Conservation (phyloP, 2,113 vertebrate species). For the Glaucidium brasilianum region DNA sequence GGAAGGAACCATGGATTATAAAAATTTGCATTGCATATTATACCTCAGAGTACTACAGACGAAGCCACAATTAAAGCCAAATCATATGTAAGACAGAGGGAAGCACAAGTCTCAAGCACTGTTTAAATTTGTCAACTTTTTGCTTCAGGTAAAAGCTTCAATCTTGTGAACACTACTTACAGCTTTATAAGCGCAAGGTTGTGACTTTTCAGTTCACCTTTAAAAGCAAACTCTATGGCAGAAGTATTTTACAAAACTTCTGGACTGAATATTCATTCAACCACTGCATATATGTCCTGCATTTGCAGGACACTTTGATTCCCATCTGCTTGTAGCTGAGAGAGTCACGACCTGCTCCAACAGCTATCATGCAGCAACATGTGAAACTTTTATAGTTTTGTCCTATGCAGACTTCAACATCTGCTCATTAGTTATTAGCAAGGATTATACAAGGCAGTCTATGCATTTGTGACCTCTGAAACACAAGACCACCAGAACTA, state of each 20-base stretch:
- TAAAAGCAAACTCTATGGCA: background rate
- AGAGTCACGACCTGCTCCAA: background rate
- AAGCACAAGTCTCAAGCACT: background rate
- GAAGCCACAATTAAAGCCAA: background rate
- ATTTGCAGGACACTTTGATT: background rate
- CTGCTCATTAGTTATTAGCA: background rate
- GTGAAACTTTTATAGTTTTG: background rate
- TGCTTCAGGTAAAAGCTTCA: background rate
- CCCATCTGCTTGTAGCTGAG: background rate
- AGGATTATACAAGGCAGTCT: background rate
- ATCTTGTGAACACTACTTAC: background rate
- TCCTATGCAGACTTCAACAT: background rate
- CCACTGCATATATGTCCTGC: background rate
- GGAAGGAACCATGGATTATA: background rate
- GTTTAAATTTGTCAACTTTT: background rate
- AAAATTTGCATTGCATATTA: background rate
- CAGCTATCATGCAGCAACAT: background rate
- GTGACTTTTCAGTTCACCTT: background rate
- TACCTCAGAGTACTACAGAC: accelerated
- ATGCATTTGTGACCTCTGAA: background rate
- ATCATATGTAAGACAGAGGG: background rate
- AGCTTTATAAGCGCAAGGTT: background rate
- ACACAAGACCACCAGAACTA: background rate
- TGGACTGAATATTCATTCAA: background rate
- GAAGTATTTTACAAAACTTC: background rate